These are phyloP conservation scores for Mirounga angustirostris DNA, from an alignment of 2,113 vertebrate genomes.

Conservation along the genomic window DNA sequence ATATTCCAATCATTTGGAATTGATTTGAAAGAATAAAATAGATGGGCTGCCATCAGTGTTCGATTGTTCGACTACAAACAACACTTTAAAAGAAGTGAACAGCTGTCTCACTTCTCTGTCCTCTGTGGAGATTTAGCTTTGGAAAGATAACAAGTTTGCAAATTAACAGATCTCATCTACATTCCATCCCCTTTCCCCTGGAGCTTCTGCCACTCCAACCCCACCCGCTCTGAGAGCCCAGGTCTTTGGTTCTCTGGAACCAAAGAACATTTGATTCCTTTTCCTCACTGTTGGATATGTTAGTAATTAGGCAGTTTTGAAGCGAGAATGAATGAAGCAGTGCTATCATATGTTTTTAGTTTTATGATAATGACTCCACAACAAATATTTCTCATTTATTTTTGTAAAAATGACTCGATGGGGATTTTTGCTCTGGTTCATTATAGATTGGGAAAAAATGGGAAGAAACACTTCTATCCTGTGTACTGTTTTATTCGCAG, in stretches of 20 bases:
- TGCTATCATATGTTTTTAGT: background rate
- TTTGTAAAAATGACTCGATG: background rate
- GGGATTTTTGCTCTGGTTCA: background rate
- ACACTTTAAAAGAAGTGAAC: slow-evolving; percentile 23
- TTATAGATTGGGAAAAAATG: background rate
- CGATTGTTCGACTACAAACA: slow-evolving; percentile 14
- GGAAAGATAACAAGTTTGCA: slow-evolving; percentile 59
- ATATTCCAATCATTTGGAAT: slow-evolving; percentile 56
- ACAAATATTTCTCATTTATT: background rate
- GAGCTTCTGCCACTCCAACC: background rate
- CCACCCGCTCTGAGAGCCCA: background rate
- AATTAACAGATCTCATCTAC: slow-evolving; percentile 58
- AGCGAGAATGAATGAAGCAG: background rate
- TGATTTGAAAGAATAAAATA: slow-evolving; percentile 37
- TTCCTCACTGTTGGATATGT: background rate
- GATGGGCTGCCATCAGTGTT: background rate
- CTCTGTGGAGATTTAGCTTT: background rate
- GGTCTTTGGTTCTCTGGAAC: background rate
- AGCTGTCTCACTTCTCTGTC: slow-evolving; percentile 57
- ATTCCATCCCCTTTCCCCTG: background rate
- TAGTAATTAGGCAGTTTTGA: background rate
- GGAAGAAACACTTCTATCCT: background rate
- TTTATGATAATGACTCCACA: background rate
- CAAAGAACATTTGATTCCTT: background rate
- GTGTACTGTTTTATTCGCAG: background rate